Evolutionary conservation across 2,113 vertebrate genomes (phyloP).

Genomic region (Ameiurus melas): DNA sequence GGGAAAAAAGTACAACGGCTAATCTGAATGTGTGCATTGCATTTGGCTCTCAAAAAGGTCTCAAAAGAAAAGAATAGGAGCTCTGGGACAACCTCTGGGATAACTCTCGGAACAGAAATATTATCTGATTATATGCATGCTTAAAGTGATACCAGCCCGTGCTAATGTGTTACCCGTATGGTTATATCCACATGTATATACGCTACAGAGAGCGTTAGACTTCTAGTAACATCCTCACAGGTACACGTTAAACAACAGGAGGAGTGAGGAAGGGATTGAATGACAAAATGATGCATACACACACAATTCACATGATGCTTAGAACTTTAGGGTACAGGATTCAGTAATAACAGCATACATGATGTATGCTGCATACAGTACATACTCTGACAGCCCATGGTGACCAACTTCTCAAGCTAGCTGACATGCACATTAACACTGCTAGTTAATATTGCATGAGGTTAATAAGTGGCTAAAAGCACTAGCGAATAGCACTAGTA

Average conservation of each 20-base stretch:
- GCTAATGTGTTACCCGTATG: conserved; percentile 14
- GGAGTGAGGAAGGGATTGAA: neutral
- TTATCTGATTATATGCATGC: neutral
- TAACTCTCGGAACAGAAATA: neutral
- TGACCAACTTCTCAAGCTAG: neutral
- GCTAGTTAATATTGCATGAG: neutral
- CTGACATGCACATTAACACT: neutral
- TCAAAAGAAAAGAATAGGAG: neutral
- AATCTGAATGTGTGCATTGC: conserved; percentile 9
- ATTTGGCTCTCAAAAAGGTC: neutral
- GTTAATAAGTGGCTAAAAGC: neutral
- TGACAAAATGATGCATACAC: neutral
- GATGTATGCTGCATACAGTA: neutral
- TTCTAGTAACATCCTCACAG: neutral
- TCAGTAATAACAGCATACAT: neutral
- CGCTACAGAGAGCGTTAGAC: neutral
- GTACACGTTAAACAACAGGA: neutral
- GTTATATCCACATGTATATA: neutral
- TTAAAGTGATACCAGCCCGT: neutral
- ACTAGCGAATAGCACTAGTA: neutral
- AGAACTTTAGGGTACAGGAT: neutral
- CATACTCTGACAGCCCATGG: neutral
- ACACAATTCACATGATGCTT: neutral
- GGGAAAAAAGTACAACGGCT: conserved; percentile 37
- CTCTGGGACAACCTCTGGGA: neutral